Evolutionary conservation across 2,113 vertebrate genomes (phyloP).

Genomic region (Thunnus thynnus): DNA sequence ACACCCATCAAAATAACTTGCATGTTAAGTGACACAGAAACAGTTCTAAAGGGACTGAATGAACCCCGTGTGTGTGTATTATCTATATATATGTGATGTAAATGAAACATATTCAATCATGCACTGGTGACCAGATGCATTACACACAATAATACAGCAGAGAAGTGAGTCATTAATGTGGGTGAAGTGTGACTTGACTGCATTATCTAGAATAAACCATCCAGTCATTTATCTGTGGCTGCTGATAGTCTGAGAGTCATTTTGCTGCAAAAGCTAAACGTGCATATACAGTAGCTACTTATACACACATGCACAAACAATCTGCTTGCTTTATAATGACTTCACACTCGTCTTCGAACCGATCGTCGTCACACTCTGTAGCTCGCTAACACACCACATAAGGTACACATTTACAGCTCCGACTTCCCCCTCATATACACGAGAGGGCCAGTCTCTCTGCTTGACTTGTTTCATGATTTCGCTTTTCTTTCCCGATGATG

Average conservation of each 20-base stretch:
- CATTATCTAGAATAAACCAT: background rate
- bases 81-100: background rate
- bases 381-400: background rate
- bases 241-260: background rate
- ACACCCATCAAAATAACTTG: slow-evolving; percentile 21
- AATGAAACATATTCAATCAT: background rate
- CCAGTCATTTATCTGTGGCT: background rate
- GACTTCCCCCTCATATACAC: background rate
- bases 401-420: background rate
- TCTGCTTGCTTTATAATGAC: slow-evolving; percentile 3
- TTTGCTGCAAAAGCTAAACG: background rate
- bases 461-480: background rate
- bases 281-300: background rate
- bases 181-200: slow-evolving; percentile 12
- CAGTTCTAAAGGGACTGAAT: background rate
- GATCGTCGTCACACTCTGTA: background rate
- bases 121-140: background rate
- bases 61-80: background rate
- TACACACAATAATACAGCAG: background rate
- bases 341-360: slow-evolving; percentile 18
- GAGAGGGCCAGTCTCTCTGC: background rate
- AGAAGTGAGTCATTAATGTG: slow-evolving; percentile 3
- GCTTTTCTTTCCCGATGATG: background rate
- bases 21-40: slow-evolving; percentile 21
- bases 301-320: background rate